Conservation (phyloP, 2,797 vertebrate genomes). For the Hemibagrus guttatus region DNA sequence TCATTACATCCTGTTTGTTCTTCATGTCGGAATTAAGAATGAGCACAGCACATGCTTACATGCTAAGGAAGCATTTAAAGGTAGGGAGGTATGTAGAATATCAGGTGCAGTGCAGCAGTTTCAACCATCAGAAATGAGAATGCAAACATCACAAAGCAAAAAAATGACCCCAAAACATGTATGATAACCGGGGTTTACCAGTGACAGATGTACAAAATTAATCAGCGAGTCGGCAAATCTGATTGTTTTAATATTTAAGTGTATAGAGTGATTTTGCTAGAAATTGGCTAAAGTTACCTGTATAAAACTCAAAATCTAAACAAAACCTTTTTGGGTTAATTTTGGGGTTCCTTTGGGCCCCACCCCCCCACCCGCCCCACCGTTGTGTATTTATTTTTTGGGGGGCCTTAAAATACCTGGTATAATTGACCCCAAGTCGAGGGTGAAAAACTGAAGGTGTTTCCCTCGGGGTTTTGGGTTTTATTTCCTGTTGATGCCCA, state of each 20-base stretch:
- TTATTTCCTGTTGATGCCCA: no score
- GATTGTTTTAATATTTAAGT: not conserved
- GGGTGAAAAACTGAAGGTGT: no score
- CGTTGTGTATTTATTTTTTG: no score
- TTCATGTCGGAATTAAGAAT: not conserved
- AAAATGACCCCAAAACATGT: not conserved
- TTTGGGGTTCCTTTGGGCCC: no score
- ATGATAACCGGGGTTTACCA: not conserved
- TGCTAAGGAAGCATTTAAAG: not conserved
- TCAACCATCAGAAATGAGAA: not conserved
- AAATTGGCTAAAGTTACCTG: not conserved
- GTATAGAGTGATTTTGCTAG: no score
- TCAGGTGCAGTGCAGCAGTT: not conserved
- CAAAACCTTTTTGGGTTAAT: not conserved
- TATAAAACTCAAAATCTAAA: not conserved
- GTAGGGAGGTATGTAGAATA: not conserved
- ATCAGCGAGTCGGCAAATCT: not conserved
- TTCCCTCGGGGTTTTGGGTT: no score
- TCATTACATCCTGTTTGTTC: not conserved
- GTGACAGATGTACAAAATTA: not conserved
- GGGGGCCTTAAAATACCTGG: no score
- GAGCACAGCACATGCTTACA: not conserved
- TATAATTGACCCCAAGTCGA: no score
- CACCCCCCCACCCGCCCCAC: no score
- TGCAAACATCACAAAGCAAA: not conserved